phyloP scores from a whole-genome alignment of 2,888 invertebrate genomes.

The Dicyrtoma fusca region DNA sequence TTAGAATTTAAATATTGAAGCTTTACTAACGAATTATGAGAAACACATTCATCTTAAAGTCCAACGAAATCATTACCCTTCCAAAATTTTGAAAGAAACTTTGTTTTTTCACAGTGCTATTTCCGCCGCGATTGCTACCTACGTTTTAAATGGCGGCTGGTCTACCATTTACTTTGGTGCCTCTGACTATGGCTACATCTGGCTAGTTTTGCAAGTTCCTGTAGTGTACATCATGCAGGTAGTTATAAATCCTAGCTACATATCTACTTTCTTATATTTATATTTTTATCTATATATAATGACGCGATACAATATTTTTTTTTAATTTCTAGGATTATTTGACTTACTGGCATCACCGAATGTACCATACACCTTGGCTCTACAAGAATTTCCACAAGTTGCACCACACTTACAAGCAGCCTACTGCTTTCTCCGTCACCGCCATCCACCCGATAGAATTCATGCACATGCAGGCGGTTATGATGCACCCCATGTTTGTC shows the following conservation, averaged over 20 bases:
- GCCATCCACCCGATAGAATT: conserved; percentile 76
- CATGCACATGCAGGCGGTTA: conserved; percentile 67
- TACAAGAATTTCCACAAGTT: conserved; percentile 75
- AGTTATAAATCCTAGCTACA: too few species aligned
- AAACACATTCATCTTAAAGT: too few species aligned
- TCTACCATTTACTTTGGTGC: conserved; percentile 69
- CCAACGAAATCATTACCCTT: too few species aligned
- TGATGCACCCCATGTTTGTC: conserved; percentile 67
- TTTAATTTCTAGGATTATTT: conserved; percentile 64
- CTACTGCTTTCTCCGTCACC: conserved; percentile 74
- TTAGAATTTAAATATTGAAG: too few species aligned
- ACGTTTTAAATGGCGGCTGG: conserved; percentile 70
- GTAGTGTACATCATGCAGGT: conserved; percentile 69
- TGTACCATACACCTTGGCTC: conserved; percentile 70
- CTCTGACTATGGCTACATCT: conserved; percentile 68
- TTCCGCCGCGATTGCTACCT: conserved; percentile 69
- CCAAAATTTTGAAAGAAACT: too few species aligned
- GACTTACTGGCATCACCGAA: conserved; percentile 70
- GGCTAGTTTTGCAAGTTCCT: conserved; percentile 70
- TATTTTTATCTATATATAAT: too few species aligned
- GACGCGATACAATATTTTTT: too few species aligned
- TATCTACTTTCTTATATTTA: too few species aligned
- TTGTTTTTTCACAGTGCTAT: conserved; percentile 60
- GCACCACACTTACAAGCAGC: conserved; percentile 76
- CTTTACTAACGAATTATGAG: too few species aligned